These are phyloP conservation scores for Leucophenga maculata DNA, from an alignment of 2,888 invertebrate genomes.

Conservation along the genomic window DNA sequence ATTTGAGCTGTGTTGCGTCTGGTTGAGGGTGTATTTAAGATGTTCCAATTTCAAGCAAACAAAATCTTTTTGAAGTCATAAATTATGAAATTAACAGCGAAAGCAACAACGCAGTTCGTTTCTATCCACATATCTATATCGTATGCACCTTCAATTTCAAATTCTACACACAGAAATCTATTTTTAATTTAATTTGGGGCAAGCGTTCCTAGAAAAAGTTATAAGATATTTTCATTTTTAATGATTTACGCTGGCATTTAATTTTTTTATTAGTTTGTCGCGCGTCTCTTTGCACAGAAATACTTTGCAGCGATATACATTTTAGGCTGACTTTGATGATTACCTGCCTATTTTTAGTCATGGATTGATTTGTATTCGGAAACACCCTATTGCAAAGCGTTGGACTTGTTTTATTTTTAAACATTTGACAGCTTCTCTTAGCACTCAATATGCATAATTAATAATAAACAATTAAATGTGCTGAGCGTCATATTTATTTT, in stretches of 20 bases:
- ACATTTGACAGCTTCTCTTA: neutral
- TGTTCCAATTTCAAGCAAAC: neutral
- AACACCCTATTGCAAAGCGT: neutral
- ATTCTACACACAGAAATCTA: too few relatives aligned
- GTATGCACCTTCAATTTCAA: neutral
- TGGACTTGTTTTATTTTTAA: neutral
- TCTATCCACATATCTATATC: neutral
- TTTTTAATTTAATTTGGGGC: too few relatives aligned
- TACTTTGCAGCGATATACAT: too few relatives aligned
- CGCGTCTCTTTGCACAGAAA: slow-evolving; percentile 4
- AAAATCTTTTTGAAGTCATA: slow-evolving; percentile 26
- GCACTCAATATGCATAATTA: neutral
- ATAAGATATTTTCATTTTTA: slow-evolving; percentile 35
- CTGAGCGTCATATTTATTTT: neutral
- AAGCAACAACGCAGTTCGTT: neutral
- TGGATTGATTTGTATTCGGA: neutral
- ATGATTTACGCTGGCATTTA: slow-evolving; percentile 59
- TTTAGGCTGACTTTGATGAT: slow-evolving; percentile 14
- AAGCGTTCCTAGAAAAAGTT: neutral
- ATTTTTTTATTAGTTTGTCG: slow-evolving; percentile 56
- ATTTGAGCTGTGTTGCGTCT: neutral
- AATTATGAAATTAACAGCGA: slow-evolving; percentile 22
- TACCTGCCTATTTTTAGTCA: slow-evolving; percentile 18
- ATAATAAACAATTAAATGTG: neutral
- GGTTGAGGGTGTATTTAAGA: neutral